Base-by-base conservation (phyloP, 1,140 invertebrate species). In the Fopius arisanus region DNA sequence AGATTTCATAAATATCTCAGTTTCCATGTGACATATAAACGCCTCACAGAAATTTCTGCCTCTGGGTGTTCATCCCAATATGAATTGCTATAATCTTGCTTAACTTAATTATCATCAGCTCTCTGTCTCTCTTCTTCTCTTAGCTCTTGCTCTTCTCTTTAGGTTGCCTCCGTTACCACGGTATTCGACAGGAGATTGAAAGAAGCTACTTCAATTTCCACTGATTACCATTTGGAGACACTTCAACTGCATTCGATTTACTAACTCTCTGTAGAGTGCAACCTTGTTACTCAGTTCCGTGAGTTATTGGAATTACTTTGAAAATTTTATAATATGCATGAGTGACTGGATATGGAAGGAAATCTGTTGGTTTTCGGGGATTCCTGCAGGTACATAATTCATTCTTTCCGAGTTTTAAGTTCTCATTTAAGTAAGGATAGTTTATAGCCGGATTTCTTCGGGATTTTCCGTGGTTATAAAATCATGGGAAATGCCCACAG, bases 11-110 rank as follows among this genome's bases (percentile, higher is more conserved):
- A 59, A 59, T 59, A 59, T 59, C 26, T 23, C 21, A 59, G 54
- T 23, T 28, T 31, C 67, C 43, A n/a, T 41, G 37, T 69, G 12
- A 51, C 23, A 67, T 68, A 74, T 70, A 68, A 74, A 68, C 71
- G 48, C 51, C 62, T 21, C 3, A 48, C 43, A 48, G 43, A 48
- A 48, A 48, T 48, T 48, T 48, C 43, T 48, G 16, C 59, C 41
- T 63, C 54, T 16, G 26, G 7, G 33, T 37, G 33, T 28, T 3
- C 68, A 59, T 59, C 23, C 54, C 6, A 59, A 28, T 59, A 59
- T 28, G 4, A 59, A 59, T 59, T 23, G 21, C 23, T 59, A 28
- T 26, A 59, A 59, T 26, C 23, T 28, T 59, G 9, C 54, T 19
- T 23, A 59, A 59, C 54, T 59, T 3, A 28, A 23, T 59, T 59